Evolutionary conservation across 2,113 vertebrate species (phyloP), one percentile per base, ranked within the genome.

Genomic region (Rattus rattus): DNA sequence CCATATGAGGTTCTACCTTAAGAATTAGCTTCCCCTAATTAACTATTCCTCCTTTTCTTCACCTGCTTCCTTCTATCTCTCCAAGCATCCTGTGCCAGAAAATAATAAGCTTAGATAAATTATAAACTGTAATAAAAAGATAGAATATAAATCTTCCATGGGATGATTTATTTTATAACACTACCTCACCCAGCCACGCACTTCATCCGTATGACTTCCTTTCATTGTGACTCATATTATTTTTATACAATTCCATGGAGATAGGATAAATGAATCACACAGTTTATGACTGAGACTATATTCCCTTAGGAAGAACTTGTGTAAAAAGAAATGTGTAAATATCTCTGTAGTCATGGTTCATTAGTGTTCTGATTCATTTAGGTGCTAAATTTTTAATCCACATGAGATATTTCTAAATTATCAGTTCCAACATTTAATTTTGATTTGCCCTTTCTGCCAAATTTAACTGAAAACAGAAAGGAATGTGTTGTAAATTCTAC

Each of bases 331-430:
- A 30, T 26, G 69, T 17, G 12, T 59, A 83, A 24, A 52, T 75
- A 59, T 49, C 33, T 59, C 33, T 63, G 1, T 3, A 14, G 63
- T 80, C 65, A 22, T 7, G 33, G 39, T 79, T 69, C 85, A 93
- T 83, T 81, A 54, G 67, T 33, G 56, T 86, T 91, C 86, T 94
- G 72, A 95, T 72, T 94, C 72, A 87, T 54, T 90, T 47, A 59
- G 16, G 87, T 92, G 61, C 91, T 95, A 77, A 72, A 84, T 70
- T 95, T 95, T 96, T 94, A 86, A 92, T 80, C 47, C 91, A 87
- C 39, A 36, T 76, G 56, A 96, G 94, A 92, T 81, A 92, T 88
- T 95, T 95, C 90, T 88, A 93, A 90, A 75, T n/a, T 49, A 36
- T 12, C 22, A 84, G 54, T 19, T 67, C 70, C 28, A 56, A 92